phyloP scores from a whole-genome alignment of 1,140 invertebrate species.

The Bombus sibiricus region DNA sequence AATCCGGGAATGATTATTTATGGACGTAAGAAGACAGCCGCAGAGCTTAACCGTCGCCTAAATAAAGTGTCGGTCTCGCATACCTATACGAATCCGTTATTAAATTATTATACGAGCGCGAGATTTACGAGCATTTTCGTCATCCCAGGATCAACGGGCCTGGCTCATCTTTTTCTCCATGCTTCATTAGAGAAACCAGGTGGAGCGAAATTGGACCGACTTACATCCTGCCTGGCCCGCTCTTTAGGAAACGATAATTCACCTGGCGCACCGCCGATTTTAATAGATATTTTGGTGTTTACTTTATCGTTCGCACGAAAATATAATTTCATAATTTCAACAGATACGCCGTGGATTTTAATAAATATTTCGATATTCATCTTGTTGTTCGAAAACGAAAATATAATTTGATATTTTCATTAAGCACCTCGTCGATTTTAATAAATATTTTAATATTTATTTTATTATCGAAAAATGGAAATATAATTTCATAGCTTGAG shows the following conservation, averaged over 20 bases:
- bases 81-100: slow-evolving; percentile 71
- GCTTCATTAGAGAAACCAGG: slow-evolving; percentile 53
- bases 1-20: slow-evolving; percentile 77
- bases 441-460: too few relatives aligned
- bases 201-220: slow-evolving; percentile 54
- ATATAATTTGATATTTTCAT: too few relatives aligned
- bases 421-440: too few relatives aligned
- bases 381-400: too few relatives aligned
- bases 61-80: slow-evolving; percentile 65
- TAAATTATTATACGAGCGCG: slow-evolving; percentile 76
- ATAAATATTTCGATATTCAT: too few relatives aligned
- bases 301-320: neutral
- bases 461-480: too few relatives aligned
- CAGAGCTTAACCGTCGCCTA: slow-evolving; percentile 60
- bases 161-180: slow-evolving; percentile 51
- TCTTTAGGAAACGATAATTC: slow-evolving; percentile 25
- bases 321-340: neutral
- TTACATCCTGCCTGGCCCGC: neutral
- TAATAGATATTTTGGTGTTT: neutral
- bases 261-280: neutral
- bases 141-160: slow-evolving; percentile 66
- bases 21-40: slow-evolving; percentile 70
- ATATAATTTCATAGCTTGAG: too few relatives aligned
- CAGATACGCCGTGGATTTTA: too few relatives aligned
- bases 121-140: slow-evolving; percentile 74